Evolutionary conservation across 2,888 invertebrate genomes (phyloP).

Genomic region (Stenotaenia linearis): DNA sequence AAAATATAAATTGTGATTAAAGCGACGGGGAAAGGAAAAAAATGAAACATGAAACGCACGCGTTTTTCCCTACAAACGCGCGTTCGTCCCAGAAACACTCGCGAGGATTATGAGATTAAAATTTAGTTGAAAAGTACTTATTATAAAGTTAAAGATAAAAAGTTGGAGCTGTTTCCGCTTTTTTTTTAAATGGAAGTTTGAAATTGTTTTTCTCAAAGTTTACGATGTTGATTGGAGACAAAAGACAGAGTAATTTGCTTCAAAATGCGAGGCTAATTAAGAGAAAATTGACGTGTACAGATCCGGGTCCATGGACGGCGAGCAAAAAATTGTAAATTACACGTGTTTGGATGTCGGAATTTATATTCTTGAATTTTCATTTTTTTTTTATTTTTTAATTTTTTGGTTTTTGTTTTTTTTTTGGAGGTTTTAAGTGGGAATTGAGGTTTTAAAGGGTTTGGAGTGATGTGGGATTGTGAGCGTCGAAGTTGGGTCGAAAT

Average conservation of each 20-base stretch:
- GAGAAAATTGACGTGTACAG: constrained; percentile 20
- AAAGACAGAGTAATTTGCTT: constrained; percentile 17
- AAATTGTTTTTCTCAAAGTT: constrained; percentile 7
- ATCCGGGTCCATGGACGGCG: constrained; percentile 15
- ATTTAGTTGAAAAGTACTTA: background rate
- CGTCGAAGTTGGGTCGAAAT: too few relatives aligned
- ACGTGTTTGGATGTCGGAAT: background rate
- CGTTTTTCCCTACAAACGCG: background rate
- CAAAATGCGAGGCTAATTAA: constrained; percentile 10
- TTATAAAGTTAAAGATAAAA: background rate
- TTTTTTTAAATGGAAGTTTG: background rate
- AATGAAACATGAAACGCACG: constrained; percentile 7
- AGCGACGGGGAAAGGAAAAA: background rate
- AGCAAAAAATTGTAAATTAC: constrained; percentile 1
- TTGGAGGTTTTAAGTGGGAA: too few relatives aligned
- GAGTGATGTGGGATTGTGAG: too few relatives aligned
- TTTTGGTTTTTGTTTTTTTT: too few relatives aligned
- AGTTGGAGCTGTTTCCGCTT: background rate
- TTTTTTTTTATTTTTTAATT: too few relatives aligned
- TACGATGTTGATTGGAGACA: constrained; percentile 24
- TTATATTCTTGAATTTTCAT: background rate
- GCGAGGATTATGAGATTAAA: constrained; percentile 24
- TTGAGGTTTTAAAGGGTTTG: too few relatives aligned
- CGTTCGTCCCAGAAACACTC: constrained; percentile 5
- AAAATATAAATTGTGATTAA: constrained; percentile 23